Evolutionary conservation across 2,797 vertebrate species (phyloP), one percentile per base, ranked within the genome.

Genomic region (Euthynnus affinis): DNA sequence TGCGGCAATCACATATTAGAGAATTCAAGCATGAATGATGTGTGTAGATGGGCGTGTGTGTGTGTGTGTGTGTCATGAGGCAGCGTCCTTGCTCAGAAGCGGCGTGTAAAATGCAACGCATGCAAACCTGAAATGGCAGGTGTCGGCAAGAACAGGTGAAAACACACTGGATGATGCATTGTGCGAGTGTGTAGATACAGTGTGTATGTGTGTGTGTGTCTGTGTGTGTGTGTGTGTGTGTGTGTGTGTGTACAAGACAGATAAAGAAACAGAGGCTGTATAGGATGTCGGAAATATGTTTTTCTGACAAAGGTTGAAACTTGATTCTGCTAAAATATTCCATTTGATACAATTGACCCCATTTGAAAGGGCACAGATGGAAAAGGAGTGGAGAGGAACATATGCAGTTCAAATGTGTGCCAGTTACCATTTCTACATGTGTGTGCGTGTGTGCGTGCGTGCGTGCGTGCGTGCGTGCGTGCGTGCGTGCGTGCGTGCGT

Each of bases 41-140:
- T 37, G 73, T 48, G 37, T 40, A 5, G 6, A 55, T 46, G 22
- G 25, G 52, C 63, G 52, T 37, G 64, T 58, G 15, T 63, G 51
- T n/a, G 40, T 70, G 52, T 20, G 42, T 85, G 34, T 85, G 57
- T 86, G 74, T 78, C 37, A 67, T 51, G 37, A 79, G 34, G 52
- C 52, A 25, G 37, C 3, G 42, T 78, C 76, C 82, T 85, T 83
- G 83, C 62, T 72, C 9, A 0, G n/a, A 74, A 65, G 62, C 51
- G 23, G 51, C 34, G 42, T 29, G 29, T 66, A 85, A 88, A 85
- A 83, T 80, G 81, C 84, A 80, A 29, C 6, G 25, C 61, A 65
- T 78, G 84, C 82, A 88, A 81, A 86, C 51, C 63, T 83, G 74
- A 87, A 88, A 86, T 78, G 84, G 81, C 84, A 88, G 84, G 76